Conservation (phyloP, 2,797 vertebrate genomes). For the Sarcoramphus papa region DNA sequence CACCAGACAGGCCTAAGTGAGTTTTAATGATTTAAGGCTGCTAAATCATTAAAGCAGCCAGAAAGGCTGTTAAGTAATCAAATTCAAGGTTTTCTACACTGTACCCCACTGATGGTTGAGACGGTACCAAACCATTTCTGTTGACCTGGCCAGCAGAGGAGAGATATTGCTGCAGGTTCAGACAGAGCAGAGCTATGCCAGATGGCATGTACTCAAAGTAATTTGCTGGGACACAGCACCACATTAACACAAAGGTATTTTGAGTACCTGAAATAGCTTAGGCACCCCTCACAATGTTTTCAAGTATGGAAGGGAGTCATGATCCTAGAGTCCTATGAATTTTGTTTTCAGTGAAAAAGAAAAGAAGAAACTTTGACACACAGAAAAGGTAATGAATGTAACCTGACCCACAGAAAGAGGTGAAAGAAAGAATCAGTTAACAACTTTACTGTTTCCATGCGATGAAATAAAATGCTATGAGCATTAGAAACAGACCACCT, state of each 20-base stretch:
- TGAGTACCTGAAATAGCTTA: background rate
- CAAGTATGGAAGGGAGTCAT: background rate
- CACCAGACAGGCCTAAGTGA: background rate
- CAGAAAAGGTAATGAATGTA: background rate
- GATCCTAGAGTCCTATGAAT: background rate
- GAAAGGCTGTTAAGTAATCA: background rate
- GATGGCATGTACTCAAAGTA: background rate
- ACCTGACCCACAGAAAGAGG: background rate
- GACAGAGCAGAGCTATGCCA: background rate
- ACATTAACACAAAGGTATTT: background rate
- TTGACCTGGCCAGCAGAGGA: background rate
- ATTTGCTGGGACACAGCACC: background rate
- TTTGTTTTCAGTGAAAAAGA: background rate
- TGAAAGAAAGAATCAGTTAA: background rate
- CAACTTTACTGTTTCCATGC: background rate
- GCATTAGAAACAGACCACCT: background rate
- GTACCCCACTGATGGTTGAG: background rate
- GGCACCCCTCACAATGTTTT: background rate
- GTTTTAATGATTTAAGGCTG: background rate
- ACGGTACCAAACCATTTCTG: background rate
- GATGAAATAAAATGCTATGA: background rate
- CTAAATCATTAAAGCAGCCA: background rate
- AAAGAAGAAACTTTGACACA: background rate
- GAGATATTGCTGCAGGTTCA: background rate
- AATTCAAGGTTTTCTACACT: background rate